These are phyloP conservation scores for Miopithecus talapoin DNA, from an alignment of 2,797 vertebrate genomes.

Conservation along the genomic window DNA sequence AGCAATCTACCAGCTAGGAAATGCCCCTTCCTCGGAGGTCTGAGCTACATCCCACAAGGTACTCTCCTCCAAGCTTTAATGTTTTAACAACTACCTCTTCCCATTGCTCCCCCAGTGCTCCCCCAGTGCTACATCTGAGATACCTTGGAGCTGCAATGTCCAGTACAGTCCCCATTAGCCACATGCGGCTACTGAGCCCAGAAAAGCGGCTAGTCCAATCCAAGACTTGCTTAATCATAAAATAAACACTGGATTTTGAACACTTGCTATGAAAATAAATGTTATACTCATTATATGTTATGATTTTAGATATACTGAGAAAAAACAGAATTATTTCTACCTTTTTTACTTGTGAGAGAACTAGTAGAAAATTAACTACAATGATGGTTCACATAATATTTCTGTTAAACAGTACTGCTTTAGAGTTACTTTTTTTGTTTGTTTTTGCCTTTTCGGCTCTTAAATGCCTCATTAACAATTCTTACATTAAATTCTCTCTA, in stretches of 20 bases:
- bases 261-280: neutral
- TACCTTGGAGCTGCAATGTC: neutral
- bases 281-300: neutral
- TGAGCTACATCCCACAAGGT: neutral
- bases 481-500: conserved; percentile 40
- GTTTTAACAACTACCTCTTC: neutral
- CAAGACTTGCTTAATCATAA: neutral
- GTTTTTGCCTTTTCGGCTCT: conserved; percentile 28
- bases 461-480: conserved; percentile 50
- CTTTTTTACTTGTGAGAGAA: neutral
- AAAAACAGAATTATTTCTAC: conserved; percentile 16
- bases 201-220: neutral
- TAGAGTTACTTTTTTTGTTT: neutral
- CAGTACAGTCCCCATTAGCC: neutral
- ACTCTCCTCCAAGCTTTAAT: neutral
- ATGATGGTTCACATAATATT: neutral
- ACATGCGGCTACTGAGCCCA: neutral
- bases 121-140: neutral
- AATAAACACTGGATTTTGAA: neutral
- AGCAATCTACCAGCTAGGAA: neutral
- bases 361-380: neutral
- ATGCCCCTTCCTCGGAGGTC: neutral
- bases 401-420: neutral
- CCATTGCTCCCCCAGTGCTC: neutral
- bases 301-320: neutral